Conservation (phyloP, 2,797 vertebrate genomes). For the Chaetodon trifasciatus region DNA sequence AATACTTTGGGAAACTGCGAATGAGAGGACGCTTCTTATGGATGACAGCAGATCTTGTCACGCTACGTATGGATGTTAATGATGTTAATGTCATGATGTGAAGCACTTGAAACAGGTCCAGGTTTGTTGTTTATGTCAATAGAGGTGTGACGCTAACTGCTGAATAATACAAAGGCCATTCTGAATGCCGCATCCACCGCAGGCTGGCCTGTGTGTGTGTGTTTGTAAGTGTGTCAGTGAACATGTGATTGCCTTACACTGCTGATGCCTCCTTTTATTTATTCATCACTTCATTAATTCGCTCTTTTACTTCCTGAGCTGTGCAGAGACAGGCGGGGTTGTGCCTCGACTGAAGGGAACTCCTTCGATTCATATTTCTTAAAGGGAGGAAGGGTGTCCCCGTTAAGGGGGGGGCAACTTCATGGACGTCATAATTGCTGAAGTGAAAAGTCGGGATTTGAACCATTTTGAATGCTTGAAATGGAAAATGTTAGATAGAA, state of each 20-base stretch:
- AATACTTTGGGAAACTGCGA: neutral
- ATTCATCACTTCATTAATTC: slow-evolving; percentile 39
- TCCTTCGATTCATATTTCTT: neutral
- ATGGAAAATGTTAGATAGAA: slow-evolving; percentile 1
- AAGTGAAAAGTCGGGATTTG: neutral
- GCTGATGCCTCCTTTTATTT: slow-evolving; percentile 35
- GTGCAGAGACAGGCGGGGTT: neutral
- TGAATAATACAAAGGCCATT: slow-evolving; percentile 42
- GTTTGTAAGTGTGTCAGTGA: slow-evolving; percentile 10
- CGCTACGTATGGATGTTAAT: neutral
- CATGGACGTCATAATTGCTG: neutral
- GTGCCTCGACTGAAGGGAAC: neutral
- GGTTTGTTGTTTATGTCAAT: slow-evolving; percentile 35
- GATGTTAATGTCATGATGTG: neutral
- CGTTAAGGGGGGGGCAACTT: neutral
- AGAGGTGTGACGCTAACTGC: slow-evolving; percentile 19
- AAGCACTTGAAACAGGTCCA: neutral
- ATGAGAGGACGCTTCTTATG: neutral
- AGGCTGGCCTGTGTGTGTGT: slow-evolving; percentile 13
- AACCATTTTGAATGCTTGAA: neutral
- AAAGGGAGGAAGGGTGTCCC: neutral
- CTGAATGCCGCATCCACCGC: slow-evolving; percentile 14
- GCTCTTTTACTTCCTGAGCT: slow-evolving; percentile 11
- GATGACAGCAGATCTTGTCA: neutral
- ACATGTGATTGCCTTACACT: slow-evolving; percentile 8